Base-by-base conservation (phyloP, 2,113 vertebrate genomes). In the Eulemur macaco region DNA sequence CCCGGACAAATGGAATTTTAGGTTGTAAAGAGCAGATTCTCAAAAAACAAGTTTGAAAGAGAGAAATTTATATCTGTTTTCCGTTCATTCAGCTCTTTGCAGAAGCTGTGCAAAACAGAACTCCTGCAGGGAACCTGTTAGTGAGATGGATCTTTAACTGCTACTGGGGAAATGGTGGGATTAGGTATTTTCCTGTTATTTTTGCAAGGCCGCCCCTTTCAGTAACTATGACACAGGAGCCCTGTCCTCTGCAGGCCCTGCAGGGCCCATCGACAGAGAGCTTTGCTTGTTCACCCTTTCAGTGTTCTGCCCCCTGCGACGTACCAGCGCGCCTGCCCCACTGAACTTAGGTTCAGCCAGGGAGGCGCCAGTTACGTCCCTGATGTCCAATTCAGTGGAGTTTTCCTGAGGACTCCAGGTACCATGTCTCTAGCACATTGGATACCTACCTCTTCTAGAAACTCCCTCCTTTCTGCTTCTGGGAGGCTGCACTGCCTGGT, bases 311-410 rank as follows among this genome's bases (percentile, higher is more conserved):
- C 39, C 37, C 17, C 15, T 25, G 45, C 8, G 29, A 8, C 31
- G 45, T 25, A 18, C 14, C 56, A 0, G 3, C 76, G 20, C 0
- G 0, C 31, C 66, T 3, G 4, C 39, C 29, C 73, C 23, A 3
- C 45, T 10, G 71, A 74, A 50, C 31, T 31, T 52, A 23, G 86
- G 31, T 34, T 78, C 69, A 47, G 34, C 54, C 25, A 39, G 8
- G 52, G 45, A 76, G 31, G 34, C n/a, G 27, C 15, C 5, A 2
- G 64, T n/a, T 34, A 52, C 42, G 10, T 39, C 37, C 20, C 58
- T 3, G 15, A 18, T 68, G 23, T 64, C 86, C 37, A 21, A 15
- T 37, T 86, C 31, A 27, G 7, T 7, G 63, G 6, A n/a, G 17
- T 39, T 37, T 37, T 77, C 68, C 52, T 74, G 60, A 45, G 39